Evolutionary conservation across 2,888 invertebrate genomes (phyloP).

Genomic region (Trachelus troglodyta): DNA sequence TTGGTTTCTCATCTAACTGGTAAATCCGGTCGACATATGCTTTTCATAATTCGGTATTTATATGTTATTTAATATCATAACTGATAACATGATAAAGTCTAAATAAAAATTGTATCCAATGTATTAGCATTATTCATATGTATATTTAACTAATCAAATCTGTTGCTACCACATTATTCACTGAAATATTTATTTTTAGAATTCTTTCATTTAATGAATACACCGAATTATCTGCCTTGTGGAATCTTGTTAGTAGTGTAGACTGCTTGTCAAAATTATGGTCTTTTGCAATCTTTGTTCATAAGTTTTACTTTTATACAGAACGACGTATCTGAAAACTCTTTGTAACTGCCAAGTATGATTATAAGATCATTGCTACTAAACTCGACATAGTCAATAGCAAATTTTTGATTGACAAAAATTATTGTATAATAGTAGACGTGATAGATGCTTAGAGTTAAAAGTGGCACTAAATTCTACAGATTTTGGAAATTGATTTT

Average conservation of each 20-base stretch:
- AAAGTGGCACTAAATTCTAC: not conserved
- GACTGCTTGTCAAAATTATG: constrained; percentile 1
- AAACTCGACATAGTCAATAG: not conserved
- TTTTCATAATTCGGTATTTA: not conserved
- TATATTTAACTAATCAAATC: not conserved
- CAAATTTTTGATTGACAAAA: not conserved
- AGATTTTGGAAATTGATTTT: not conserved
- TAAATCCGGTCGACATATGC: not conserved
- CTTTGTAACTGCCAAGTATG: not conserved
- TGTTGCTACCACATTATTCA: not conserved
- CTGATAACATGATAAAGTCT: not conserved
- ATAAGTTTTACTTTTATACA: not conserved
- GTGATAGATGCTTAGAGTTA: not conserved
- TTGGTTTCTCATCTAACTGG: not conserved
- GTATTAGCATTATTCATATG: not conserved
- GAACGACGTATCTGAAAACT: not conserved
- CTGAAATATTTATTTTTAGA: not conserved
- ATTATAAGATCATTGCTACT: not conserved
- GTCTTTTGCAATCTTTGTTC: not conserved
- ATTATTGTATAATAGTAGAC: not conserved
- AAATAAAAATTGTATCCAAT: too few species aligned
- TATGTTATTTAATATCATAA: not conserved
- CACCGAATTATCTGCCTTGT: not conserved
- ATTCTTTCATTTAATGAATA: not conserved
- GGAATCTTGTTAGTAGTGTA: not conserved